A percentile compares a stretch with the other conserved stretches of the same genome.
phyloP scores from a whole-genome alignment of 2,888 invertebrate species.

The Gari tellinella region DNA sequence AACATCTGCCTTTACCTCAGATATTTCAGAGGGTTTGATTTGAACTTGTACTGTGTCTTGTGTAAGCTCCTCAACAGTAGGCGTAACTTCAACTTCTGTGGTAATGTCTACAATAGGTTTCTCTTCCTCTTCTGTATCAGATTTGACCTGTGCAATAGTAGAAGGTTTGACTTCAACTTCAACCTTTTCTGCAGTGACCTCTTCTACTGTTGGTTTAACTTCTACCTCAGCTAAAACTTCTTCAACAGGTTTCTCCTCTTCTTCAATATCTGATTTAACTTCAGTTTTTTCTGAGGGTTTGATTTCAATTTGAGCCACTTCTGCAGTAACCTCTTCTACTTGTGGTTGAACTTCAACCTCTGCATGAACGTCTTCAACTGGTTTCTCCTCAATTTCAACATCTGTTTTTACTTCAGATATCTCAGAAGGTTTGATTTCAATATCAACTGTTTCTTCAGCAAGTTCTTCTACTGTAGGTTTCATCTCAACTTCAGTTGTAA shows the following conservation, averaged over 20 bases:
- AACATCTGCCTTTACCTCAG: conserved; percentile 1
- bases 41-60: conserved; percentile 27
- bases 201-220: conserved; percentile 12
- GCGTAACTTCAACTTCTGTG: conserved; percentile 19
- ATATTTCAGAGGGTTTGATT: conserved; percentile 20
- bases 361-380: conserved; percentile 6
- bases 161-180: conserved; percentile 11
- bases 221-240: conserved; percentile 7
- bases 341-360: conserved; percentile 4
- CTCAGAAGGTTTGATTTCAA: neutral
- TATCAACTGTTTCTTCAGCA: neutral
- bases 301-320: conserved; percentile 24
- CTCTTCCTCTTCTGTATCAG: conserved; percentile 10
- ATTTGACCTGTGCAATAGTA: neutral
- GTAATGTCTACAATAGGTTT: conserved; percentile 15
- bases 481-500: neutral
- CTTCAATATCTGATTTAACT: conserved; percentile 7
- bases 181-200: neutral
- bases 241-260: conserved; percentile 15
- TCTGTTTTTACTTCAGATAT: conserved; percentile 4
- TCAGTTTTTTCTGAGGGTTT: conserved; percentile 4
- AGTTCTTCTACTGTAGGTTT: neutral
- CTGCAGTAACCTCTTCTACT: conserved; percentile 23
- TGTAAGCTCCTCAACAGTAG: conserved; percentile 18
- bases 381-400: conserved; percentile 5